Conservation (phyloP, 1,140 invertebrate species). For the Drosophila leontia region DNA sequence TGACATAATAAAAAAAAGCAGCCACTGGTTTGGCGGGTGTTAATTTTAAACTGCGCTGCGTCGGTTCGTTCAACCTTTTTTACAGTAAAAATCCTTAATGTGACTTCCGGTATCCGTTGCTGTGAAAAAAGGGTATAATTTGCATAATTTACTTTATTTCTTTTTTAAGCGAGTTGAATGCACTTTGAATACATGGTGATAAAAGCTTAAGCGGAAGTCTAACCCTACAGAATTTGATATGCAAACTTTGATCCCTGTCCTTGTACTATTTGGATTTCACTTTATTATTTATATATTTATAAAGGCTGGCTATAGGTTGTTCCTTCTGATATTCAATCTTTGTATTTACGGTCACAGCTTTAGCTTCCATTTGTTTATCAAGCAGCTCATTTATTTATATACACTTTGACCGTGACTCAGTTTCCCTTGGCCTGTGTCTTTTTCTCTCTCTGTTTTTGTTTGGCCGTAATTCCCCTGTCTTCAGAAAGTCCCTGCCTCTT, state of each 20-base stretch:
- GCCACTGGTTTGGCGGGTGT: constrained; percentile 33
- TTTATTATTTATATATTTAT: background rate
- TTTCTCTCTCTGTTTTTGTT: constrained; percentile 11
- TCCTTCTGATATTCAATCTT: constrained; percentile 24
- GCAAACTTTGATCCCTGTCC: constrained; percentile 4
- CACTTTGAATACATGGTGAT: constrained; percentile 31
- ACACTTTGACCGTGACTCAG: constrained; percentile 71
- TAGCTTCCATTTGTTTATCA: constrained; percentile 39
- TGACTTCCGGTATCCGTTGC: constrained; percentile 46
- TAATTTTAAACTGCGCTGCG: constrained; percentile 21
- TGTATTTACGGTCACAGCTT: constrained; percentile 18
- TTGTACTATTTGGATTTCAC: background rate
- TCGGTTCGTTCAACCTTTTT: constrained; percentile 23
- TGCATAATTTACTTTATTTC: constrained; percentile 35
- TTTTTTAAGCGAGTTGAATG: constrained; percentile 55
- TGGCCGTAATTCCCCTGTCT: constrained; percentile 21
- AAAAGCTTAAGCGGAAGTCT: constrained; percentile 13
- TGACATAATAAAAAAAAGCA: constrained; percentile 66
- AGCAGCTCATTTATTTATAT: constrained; percentile 44
- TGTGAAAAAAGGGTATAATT: constrained; percentile 25
- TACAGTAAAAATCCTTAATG: constrained; percentile 13
- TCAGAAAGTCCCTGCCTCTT: background rate
- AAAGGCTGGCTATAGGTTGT: constrained; percentile 6
- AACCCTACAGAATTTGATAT: constrained; percentile 5
- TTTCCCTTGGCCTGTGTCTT: constrained; percentile 25